A percentile compares a stretch with the other conserved stretches of the same genome.
These are phyloP conservation scores for Ectemnius lituratus DNA, from an alignment of 2,888 invertebrate species.

Conservation along the genomic window DNA sequence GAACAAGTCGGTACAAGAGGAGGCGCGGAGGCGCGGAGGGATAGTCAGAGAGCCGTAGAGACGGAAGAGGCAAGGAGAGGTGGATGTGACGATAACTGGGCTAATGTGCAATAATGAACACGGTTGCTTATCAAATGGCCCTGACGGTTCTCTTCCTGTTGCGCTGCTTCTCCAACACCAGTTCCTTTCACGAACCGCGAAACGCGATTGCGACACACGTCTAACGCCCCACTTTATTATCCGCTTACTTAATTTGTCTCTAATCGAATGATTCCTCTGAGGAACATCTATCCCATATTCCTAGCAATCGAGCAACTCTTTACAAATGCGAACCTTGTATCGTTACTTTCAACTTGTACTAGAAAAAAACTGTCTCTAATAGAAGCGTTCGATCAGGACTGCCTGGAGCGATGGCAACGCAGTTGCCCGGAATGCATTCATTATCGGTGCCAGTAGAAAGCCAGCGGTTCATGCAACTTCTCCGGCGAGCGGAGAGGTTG, in stretches of 20 bases:
- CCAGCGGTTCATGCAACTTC: conserved; percentile 39
- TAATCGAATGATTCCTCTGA: too few species aligned
- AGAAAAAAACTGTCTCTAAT: too few species aligned
- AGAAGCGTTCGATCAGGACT: too few species aligned
- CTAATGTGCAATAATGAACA: conserved; percentile 66
- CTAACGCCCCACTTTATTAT: conserved; percentile 21
- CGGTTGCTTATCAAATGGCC: conserved; percentile 66
- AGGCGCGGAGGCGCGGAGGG: conserved; percentile 38
- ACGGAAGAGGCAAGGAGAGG: conserved; percentile 48
- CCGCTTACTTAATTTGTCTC: too few species aligned
- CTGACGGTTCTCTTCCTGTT: conserved; percentile 65
- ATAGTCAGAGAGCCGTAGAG: conserved; percentile 11
- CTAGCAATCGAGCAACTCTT: too few species aligned
- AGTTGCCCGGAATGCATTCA: conserved; percentile 34
- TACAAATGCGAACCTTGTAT: too few species aligned
- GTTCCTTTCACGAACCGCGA: conserved; percentile 59
- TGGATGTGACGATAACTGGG: conserved; percentile 63
- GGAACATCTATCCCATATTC: too few species aligned
- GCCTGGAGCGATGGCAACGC: too few species aligned
- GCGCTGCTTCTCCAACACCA: conserved; percentile 46
- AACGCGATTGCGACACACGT: conserved; percentile 48
- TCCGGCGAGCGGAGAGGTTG: conserved; percentile 36
- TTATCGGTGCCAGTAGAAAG: conserved; percentile 49
- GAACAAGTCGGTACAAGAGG: conserved; percentile 37
- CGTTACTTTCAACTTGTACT: too few species aligned